These are phyloP conservation scores for Propsilocerus akamusi DNA, from an alignment of 1,140 invertebrate genomes.

Conservation along the genomic window DNA sequence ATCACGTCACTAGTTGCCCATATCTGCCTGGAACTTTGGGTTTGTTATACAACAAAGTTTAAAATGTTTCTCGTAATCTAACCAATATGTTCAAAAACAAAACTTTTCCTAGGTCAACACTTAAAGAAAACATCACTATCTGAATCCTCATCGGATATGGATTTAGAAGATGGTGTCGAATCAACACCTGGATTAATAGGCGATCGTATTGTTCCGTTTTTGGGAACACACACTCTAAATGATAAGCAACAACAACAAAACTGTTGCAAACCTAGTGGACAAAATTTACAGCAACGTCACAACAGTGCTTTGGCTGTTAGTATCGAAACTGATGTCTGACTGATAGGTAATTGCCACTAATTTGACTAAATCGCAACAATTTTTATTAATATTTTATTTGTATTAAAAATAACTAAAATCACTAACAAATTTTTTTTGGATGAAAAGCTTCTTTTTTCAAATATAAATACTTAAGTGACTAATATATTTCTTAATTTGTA, in stretches of 20 bases:
- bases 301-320: slow-evolving; percentile 57
- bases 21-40: slow-evolving; percentile 84
- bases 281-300: slow-evolving; percentile 67
- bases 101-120: slow-evolving; percentile 47
- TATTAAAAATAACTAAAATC: not conserved
- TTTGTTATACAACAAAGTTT: slow-evolving; percentile 29
- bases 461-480: slow-evolving; percentile 10
- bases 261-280: slow-evolving; percentile 44
- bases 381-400: not conserved
- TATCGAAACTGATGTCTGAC: slow-evolving; percentile 97
- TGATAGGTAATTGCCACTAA: too few species aligned
- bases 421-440: not conserved
- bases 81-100: slow-evolving; percentile 3
- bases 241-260: slow-evolving; percentile 14
- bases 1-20: slow-evolving; percentile 90
- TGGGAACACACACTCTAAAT: slow-evolving; percentile 18
- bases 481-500: slow-evolving; percentile 18
- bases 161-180: slow-evolving; percentile 77
- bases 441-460: slow-evolving; percentile 7
- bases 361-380: slow-evolving; percentile 20
- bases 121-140: slow-evolving; percentile 80
- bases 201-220: slow-evolving; percentile 24
- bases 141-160: slow-evolving; percentile 89
- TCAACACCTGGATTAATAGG: slow-evolving; percentile 39
- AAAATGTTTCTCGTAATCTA: too few species aligned